Evolutionary conservation across 1,140 invertebrate genomes (phyloP).

Genomic region (Papilio machaon): DNA sequence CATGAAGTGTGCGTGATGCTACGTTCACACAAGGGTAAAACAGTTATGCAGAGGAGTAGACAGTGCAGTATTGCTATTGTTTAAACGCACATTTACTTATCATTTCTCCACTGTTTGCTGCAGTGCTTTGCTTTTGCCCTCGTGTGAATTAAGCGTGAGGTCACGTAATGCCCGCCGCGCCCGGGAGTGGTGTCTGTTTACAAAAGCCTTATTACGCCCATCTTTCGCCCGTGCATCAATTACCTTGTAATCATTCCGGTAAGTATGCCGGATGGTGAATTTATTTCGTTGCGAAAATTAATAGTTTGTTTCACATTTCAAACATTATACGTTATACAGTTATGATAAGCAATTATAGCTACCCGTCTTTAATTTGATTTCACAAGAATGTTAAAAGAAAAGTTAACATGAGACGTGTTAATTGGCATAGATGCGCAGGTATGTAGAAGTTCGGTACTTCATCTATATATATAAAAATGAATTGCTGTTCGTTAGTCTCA

Average conservation of each 20-base stretch:
- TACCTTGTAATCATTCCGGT: constrained; percentile 31
- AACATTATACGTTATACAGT: not conserved
- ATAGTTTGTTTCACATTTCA: not conserved
- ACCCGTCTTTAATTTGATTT: not conserved
- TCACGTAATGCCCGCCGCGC: constrained; percentile 16
- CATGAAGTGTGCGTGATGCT: constrained; percentile 25
- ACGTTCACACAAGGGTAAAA: not conserved
- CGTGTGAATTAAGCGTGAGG: not conserved
- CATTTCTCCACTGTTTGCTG: not conserved
- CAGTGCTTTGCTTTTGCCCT: not conserved
- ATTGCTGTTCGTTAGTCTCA: no score
- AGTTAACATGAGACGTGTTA: not conserved
- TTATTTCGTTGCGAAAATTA: constrained; percentile 2
- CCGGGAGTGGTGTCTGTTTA: constrained; percentile 6
- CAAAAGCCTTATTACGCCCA: constrained; percentile 21
- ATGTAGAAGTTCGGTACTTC: no score
- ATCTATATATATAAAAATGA: no score
- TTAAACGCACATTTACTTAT: not conserved
- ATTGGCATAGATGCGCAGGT: no score
- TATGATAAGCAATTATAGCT: not conserved
- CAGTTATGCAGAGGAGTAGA: not conserved
- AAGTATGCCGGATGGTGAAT: constrained; percentile 23
- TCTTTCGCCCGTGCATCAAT: constrained; percentile 29
- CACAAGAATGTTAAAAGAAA: not conserved
- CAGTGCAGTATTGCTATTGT: not conserved